phyloP scores from a whole-genome alignment of 2,113 vertebrate genomes.

The Chloropsis hardwickii region DNA sequence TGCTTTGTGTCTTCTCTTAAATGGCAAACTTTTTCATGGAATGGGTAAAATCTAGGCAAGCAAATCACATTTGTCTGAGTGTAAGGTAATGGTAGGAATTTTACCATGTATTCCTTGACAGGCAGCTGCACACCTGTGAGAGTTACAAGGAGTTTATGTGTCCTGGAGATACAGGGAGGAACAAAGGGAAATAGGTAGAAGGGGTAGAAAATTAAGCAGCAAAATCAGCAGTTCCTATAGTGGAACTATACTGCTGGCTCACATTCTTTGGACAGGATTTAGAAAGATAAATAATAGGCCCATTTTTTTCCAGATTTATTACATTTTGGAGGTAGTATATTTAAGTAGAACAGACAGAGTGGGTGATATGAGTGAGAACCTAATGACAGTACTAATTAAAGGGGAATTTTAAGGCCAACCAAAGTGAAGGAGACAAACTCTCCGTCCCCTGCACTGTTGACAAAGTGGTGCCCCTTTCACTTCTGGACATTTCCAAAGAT shows the following conservation, averaged over 20 bases:
- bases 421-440: neutral
- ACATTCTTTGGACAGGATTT: neutral
- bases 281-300: slow-evolving; percentile 9
- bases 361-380: neutral
- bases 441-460: neutral
- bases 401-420: neutral
- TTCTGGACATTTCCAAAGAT: neutral
- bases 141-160: neutral
- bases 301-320: neutral
- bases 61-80: neutral
- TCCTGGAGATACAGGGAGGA: neutral
- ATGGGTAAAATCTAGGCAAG: neutral
- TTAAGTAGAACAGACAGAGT: neutral
- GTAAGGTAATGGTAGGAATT: neutral
- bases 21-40: neutral
- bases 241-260: neutral
- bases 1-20: neutral
- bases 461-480: neutral
- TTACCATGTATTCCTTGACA: neutral
- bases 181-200: neutral
- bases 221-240: neutral
- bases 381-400: neutral
- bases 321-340: neutral
- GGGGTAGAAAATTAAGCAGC: neutral
- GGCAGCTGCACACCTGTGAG: neutral